These are phyloP conservation scores for Phasia obesa DNA, from an alignment of 2,888 invertebrate genomes.

Conservation along the genomic window DNA sequence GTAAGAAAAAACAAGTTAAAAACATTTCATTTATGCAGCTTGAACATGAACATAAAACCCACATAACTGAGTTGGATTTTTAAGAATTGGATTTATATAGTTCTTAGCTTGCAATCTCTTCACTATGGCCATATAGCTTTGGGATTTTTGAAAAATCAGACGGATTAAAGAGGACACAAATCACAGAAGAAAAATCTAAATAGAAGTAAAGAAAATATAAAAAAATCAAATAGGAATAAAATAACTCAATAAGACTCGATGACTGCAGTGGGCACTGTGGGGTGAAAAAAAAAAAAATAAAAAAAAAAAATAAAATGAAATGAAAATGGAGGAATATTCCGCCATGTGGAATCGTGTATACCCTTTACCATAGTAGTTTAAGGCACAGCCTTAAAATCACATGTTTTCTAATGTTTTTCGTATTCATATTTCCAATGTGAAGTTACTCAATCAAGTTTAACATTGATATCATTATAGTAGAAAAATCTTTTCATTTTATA, in stretches of 20 bases:
- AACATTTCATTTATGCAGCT: slow-evolving; percentile 54
- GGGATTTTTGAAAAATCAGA: slow-evolving; percentile 8
- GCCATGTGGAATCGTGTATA: no score
- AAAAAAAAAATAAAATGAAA: no score
- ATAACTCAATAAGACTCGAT: not conserved
- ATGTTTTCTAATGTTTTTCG: no score
- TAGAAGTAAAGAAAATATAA: not conserved
- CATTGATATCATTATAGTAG: no score
- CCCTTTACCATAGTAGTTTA: no score
- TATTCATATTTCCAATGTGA: no score
- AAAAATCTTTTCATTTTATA: no score
- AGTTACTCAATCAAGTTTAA: no score
- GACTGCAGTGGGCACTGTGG: not conserved
- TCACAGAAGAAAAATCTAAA: not conserved
- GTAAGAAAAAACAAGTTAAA: slow-evolving; percentile 10
- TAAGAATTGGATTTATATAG: slow-evolving; percentile 23
- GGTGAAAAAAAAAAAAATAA: not conserved
- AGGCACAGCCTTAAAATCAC: no score
- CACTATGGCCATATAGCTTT: not conserved
- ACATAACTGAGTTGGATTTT: slow-evolving; percentile 34
- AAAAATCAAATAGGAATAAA: not conserved
- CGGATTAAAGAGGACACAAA: not conserved
- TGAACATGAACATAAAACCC: slow-evolving; percentile 52
- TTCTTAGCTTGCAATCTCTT: slow-evolving; percentile 26
- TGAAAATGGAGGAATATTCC: no score